phyloP scores from a whole-genome alignment of 2,888 invertebrate species.

The Punctoribates punctum region DNA sequence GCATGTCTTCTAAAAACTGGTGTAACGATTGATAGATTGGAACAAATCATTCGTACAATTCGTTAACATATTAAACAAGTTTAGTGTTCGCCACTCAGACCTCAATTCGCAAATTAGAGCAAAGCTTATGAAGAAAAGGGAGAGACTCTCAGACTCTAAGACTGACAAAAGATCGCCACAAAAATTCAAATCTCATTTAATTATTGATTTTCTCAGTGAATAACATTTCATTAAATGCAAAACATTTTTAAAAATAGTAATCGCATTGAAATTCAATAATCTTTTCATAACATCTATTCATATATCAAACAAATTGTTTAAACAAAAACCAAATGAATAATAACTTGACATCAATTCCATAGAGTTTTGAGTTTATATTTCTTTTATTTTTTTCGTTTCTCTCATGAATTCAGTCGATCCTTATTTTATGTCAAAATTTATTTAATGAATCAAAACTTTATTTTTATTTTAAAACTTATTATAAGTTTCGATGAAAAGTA shows the following conservation, averaged over 20 bases:
- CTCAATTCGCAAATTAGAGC: conserved; percentile 30
- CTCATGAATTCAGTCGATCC: background rate
- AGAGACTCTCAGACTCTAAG: background rate
- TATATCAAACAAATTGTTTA: background rate
- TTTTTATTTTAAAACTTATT: conserved; percentile 7
- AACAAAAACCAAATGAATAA: background rate
- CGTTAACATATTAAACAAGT: conserved; percentile 9
- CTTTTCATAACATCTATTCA: background rate
- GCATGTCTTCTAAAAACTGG: conserved; percentile 19
- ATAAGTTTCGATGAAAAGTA: background rate
- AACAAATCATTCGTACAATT: conserved; percentile 23
- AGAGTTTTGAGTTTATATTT: no score
- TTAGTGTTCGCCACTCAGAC: conserved; percentile 1
- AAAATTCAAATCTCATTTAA: background rate
- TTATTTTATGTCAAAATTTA: background rate
- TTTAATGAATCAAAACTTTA: background rate
- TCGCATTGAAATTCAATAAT: background rate
- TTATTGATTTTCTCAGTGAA: conserved; percentile 4
- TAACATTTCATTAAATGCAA: background rate
- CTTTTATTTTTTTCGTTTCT: background rate
- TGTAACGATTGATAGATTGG: conserved; percentile 17
- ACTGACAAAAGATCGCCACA: background rate
- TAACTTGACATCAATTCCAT: conserved; percentile 28
- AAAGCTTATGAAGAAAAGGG: conserved; percentile 3
- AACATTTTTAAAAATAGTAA: background rate